Evolutionary conservation across 2,797 vertebrate species (phyloP).

Genomic region (Sphenodon punctatus): DNA sequence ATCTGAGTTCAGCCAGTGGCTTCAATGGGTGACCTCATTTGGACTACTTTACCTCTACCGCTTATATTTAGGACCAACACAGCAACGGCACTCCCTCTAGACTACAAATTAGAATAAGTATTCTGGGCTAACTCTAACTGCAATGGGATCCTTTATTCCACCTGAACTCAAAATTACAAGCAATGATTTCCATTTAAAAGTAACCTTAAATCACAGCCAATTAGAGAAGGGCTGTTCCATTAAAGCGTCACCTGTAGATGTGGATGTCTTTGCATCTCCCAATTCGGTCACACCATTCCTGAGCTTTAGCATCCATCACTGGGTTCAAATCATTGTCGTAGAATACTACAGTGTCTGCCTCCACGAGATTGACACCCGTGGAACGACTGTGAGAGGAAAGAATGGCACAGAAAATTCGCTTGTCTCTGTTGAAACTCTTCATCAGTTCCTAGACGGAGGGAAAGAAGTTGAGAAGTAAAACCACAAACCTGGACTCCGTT

Average conservation of each 20-base stretch:
- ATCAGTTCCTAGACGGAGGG: slow-evolving; percentile 81
- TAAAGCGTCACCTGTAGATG: slow-evolving; percentile 86
- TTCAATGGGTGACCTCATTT: no score
- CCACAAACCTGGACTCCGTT: neutral
- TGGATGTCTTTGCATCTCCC: slow-evolving; percentile 94
- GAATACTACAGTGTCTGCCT: slow-evolving; percentile 92
- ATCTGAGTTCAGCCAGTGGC: no score
- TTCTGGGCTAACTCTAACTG: no score
- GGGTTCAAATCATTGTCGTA: slow-evolving; percentile 95
- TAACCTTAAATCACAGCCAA: no score
- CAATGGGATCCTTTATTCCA: no score
- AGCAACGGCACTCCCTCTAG: no score
- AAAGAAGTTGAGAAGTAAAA: neutral
- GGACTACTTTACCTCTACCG: no score
- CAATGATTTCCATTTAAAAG: no score
- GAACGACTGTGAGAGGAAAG: slow-evolving; percentile 91
- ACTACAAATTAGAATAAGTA: no score
- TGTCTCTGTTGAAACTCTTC: slow-evolving; percentile 89
- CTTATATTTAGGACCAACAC: no score
- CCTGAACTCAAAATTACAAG: no score
- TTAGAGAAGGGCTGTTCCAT: accelerated
- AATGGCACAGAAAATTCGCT: slow-evolving; percentile 90
- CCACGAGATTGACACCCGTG: slow-evolving; percentile 86
- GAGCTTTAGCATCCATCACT: slow-evolving; percentile 91
- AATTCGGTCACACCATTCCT: slow-evolving; percentile 94